Conservation (phyloP, 2,888 invertebrate species). For the Ornithoptera alexandrae region DNA sequence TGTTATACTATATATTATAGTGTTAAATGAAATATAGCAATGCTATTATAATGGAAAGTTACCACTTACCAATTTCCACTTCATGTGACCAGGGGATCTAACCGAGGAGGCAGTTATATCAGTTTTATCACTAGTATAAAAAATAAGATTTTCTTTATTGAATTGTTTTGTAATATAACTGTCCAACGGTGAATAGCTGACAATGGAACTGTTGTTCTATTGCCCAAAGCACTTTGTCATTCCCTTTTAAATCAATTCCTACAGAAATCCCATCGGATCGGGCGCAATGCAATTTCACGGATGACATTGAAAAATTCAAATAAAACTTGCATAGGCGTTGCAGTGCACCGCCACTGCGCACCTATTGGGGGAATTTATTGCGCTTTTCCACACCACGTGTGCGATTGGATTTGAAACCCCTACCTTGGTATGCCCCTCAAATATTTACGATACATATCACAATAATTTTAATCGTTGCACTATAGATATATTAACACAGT, state of each 20-base stretch:
- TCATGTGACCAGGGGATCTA: too few relatives aligned
- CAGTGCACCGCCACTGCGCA: constrained; percentile 15
- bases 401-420: constrained; percentile 47
- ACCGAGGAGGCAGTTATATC: too few relatives aligned
- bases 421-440: too few relatives aligned
- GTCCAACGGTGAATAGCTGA: background rate
- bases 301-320: constrained; percentile 50
- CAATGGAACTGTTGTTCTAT: background rate
- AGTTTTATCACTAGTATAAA: too few relatives aligned
- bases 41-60: too few relatives aligned
- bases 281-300: constrained; percentile 52
- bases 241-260: constrained; percentile 25
- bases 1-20: too few relatives aligned
- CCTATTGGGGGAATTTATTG: constrained; percentile 34
- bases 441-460: too few relatives aligned
- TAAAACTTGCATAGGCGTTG: constrained; percentile 34
- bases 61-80: too few relatives aligned
- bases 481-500: too few relatives aligned
- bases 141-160: background rate
- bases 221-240: background rate
- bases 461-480: too few relatives aligned
- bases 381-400: constrained; percentile 31
- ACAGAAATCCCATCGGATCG: constrained; percentile 46
- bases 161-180: background rate
- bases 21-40: too few relatives aligned